Evolutionary conservation across 2,113 vertebrate genomes (phyloP).

Genomic region (Forbesichthys papilliferus): DNA sequence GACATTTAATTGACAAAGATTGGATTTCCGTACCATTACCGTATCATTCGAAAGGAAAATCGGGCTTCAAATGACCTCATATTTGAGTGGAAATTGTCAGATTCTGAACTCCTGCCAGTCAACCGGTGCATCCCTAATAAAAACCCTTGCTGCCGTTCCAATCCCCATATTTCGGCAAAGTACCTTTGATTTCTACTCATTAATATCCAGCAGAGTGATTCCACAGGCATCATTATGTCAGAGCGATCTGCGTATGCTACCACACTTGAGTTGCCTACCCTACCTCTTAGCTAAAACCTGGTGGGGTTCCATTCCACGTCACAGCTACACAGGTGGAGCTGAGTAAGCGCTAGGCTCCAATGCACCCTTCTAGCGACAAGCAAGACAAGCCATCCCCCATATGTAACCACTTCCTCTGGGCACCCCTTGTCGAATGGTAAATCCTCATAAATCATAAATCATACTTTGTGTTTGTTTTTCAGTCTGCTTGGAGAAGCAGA

Average conservation of each 20-base stretch:
- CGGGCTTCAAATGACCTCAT: conserved; percentile 34
- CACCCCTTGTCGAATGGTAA: conserved; percentile 5
- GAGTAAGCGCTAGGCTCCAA: conserved; percentile 15
- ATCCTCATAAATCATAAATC: not conserved
- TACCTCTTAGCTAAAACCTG: conserved; percentile 3
- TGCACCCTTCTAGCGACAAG: not conserved
- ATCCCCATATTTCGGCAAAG: conserved; percentile 44
- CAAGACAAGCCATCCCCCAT: conserved; percentile 8
- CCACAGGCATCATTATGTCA: conserved; percentile 23
- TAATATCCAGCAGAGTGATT: conserved; percentile 49
- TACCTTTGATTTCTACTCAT: conserved; percentile 56
- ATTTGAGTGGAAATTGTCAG: too few species aligned
- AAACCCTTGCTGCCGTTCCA: conserved; percentile 43
- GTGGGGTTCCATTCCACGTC: conserved; percentile 31
- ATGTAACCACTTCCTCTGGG: not conserved
- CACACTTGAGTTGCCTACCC: conserved; percentile 34
- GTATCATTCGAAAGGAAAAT: too few species aligned
- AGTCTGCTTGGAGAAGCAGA: not conserved
- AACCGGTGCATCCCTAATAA: conserved; percentile 37
- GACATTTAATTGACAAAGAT: too few species aligned
- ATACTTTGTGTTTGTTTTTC: not conserved
- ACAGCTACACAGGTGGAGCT: conserved; percentile 28
- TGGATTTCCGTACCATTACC: too few species aligned
- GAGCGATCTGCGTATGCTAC: conserved; percentile 29
- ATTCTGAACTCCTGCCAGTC: too few species aligned